Base-by-base conservation (phyloP, 2,888 invertebrate genomes). In the Spisula solida region DNA sequence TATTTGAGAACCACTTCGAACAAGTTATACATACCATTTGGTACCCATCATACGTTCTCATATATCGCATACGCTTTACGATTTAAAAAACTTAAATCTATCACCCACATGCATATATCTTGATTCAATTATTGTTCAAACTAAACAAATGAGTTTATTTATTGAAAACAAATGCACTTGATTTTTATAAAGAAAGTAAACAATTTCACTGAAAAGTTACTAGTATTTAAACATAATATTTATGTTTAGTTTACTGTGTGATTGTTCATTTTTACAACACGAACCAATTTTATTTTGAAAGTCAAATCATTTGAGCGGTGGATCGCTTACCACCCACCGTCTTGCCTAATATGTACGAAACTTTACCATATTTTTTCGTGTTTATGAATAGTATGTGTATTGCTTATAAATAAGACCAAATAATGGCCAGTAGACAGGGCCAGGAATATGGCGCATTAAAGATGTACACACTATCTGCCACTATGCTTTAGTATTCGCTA, bases 401-500 rank as follows among this genome's bases (percentile, higher is more conserved):
- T 31, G 75, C 75, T 75, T 75, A 66, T 34, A 34, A n/a, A 75
- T 31, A 75, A 75, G 75, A 75, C 75, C 75, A 31, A 75, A 75
- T 75, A 31, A 29, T 75, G 75, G 75, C 75, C 75, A 75, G 75
- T 75, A 75, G 75, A 34, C 12, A 25, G 34, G 34, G 75, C 75
- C 75, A 75, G 12, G 16, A 16, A 14, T 18, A 75, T 75, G 75
- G 75, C 75, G 75, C 75, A 75, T 75, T 31, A 75, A 75, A 75
- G 29, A 75, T 83, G 34, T 83, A 41, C 55, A 51, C 85, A 79
- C 85, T 85, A n/a, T 56, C 56, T 79, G 41, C 51, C 86, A 86
- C 86, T 75, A 31, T 55, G 86, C 86, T 86, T 86, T 34, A 81
- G 82, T 86, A 86, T 86, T 66, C 80, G 78, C 78, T 86, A 70